These are phyloP conservation scores for Neopipo cinnamomea DNA, from an alignment of 2,113 vertebrate species.

Conservation along the genomic window DNA sequence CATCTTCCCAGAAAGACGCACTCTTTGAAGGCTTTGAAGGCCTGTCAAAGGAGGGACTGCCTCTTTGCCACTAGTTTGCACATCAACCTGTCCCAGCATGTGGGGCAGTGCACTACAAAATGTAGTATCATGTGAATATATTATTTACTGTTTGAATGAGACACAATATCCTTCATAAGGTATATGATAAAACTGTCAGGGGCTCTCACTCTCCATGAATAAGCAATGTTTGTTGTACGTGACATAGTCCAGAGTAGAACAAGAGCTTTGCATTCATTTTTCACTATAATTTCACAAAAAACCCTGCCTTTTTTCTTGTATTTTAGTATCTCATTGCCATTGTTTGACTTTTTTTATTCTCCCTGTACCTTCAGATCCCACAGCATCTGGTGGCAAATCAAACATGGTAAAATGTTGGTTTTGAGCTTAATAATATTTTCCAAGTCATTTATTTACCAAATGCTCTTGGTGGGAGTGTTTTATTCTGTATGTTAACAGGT, in stretches of 20 bases:
- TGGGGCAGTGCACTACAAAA: not conserved
- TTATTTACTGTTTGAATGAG: not conserved
- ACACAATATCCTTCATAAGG: not conserved
- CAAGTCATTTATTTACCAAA: constrained; percentile 61
- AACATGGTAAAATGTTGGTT: not conserved
- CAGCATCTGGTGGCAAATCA: constrained; percentile 55
- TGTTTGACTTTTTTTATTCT: not conserved
- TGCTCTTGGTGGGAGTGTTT: constrained; percentile 36
- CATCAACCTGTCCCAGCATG: not conserved
- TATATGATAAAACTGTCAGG: not conserved
- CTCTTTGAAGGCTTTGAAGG: not conserved
- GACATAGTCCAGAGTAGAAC: not conserved
- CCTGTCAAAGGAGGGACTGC: not conserved
- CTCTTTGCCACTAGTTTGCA: not conserved
- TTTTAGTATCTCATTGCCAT: not conserved
- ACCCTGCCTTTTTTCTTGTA: not conserved
- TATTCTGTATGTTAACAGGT: constrained; percentile 40
- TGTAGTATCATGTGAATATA: not conserved
- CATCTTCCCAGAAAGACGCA: not conserved
- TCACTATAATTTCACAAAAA: not conserved
- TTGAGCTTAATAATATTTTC: constrained; percentile 57
- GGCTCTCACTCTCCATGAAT: not conserved
- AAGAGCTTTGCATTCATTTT: not conserved
- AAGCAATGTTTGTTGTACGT: not conserved
- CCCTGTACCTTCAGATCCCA: not conserved